Evolutionary conservation across 2,113 vertebrate genomes (phyloP).

Genomic region (Melierax canorus): DNA sequence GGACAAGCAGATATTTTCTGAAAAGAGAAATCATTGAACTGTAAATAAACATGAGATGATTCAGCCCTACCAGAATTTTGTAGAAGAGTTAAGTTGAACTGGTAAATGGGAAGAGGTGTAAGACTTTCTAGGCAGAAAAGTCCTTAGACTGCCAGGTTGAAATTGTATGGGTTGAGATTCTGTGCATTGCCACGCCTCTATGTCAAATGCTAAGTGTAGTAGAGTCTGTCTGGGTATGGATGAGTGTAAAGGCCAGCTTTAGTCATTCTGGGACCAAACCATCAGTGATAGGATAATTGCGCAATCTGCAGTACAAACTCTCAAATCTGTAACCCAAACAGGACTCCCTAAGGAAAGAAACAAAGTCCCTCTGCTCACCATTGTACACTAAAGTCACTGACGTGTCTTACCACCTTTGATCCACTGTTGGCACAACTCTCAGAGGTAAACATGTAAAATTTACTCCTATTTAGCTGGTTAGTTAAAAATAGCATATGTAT

Average conservation of each 20-base stretch:
- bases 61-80: not conserved
- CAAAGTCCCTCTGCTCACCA: not conserved
- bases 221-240: not conserved
- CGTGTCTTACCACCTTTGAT: not conserved
- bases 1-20: not conserved
- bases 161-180: not conserved
- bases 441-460: not conserved
- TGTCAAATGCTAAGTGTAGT: accelerated
- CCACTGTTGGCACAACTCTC: not conserved
- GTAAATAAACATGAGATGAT: not conserved
- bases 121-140: not conserved
- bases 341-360: not conserved
- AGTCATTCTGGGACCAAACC: not conserved
- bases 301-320: not conserved
- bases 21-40: not conserved
- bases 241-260: not conserved
- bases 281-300: accelerated
- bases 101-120: not conserved
- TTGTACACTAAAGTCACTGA: not conserved
- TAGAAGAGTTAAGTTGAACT: not conserved
- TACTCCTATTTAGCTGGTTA: not conserved
- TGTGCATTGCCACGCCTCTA: not conserved
- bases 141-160: not conserved
- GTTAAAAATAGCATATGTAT: not conserved
- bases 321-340: not conserved